Evolutionary conservation across 2,113 vertebrate genomes (phyloP).

Genomic region (Anarhynchus alexandrinus): DNA sequence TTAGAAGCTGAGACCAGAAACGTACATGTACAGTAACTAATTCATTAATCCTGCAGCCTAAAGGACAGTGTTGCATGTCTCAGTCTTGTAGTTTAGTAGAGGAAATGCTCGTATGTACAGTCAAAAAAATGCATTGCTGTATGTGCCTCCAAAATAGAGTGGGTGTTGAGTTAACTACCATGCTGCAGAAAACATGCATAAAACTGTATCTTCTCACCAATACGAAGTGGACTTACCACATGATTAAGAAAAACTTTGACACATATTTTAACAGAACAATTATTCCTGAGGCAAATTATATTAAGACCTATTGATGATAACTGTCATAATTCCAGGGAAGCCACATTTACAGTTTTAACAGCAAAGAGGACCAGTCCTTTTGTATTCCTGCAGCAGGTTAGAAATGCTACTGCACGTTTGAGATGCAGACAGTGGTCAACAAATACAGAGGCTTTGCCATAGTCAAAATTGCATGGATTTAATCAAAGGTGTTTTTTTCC

Average conservation of each 20-base stretch:
- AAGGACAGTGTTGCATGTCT: neutral
- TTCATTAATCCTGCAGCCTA: neutral
- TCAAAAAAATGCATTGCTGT: accelerated
- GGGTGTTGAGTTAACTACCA: neutral
- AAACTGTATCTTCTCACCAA: neutral
- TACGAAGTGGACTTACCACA: neutral
- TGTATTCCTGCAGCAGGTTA: neutral
- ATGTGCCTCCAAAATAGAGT: neutral
- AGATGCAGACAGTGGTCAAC: neutral
- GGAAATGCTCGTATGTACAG: neutral
- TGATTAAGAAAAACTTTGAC: neutral
- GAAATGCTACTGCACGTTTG: neutral
- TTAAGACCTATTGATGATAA: neutral
- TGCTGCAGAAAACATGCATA: neutral
- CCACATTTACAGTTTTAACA: neutral
- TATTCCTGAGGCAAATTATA: neutral
- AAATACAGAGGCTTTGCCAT: neutral
- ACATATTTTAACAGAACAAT: neutral
- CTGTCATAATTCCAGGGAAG: neutral
- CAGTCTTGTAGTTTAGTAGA: neutral
- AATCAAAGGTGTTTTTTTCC: neutral
- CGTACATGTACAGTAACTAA: neutral
- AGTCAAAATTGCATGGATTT: neutral
- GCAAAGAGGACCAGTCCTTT: neutral
- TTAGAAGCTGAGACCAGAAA: neutral